A percentile compares a stretch with the other conserved stretches of the same genome.
Conservation (phyloP, 2,113 vertebrate species). For the Pongo pygmaeus region DNA sequence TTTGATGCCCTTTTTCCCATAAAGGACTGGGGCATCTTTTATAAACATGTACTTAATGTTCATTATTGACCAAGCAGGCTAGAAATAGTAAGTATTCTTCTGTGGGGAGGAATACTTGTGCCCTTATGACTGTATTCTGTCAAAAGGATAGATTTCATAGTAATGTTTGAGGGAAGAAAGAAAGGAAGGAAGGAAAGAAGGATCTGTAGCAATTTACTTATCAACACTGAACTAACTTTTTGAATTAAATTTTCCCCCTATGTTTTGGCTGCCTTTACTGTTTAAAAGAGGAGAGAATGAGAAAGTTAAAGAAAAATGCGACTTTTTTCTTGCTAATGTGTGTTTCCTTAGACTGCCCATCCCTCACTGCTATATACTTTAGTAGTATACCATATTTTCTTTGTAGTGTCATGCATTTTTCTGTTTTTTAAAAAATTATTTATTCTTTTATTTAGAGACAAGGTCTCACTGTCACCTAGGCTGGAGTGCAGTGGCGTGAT, state of each 20-base stretch:
- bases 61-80: background rate
- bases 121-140: background rate
- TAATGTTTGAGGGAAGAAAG: background rate
- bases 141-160: conserved; percentile 19
- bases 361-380: background rate
- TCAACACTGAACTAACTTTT: background rate
- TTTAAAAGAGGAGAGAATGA: background rate
- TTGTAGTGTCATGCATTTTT: background rate
- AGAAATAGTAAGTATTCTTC: conserved; percentile 1
- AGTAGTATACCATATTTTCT: background rate
- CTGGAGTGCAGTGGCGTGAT: too few relatives aligned
- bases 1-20: background rate
- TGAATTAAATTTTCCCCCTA: background rate
- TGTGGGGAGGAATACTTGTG: background rate
- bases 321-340: background rate
- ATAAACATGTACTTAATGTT: conserved; percentile 19
- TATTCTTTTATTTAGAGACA: too few relatives aligned
- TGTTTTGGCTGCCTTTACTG: background rate
- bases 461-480: too few relatives aligned
- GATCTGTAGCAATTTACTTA: background rate
- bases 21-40: background rate
- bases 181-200: background rate
- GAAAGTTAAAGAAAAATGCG: background rate
- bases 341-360: background rate
- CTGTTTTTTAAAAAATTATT: too few relatives aligned